Base-by-base conservation (phyloP, 2,113 vertebrate species). In the Aldabrachelys gigantea region DNA sequence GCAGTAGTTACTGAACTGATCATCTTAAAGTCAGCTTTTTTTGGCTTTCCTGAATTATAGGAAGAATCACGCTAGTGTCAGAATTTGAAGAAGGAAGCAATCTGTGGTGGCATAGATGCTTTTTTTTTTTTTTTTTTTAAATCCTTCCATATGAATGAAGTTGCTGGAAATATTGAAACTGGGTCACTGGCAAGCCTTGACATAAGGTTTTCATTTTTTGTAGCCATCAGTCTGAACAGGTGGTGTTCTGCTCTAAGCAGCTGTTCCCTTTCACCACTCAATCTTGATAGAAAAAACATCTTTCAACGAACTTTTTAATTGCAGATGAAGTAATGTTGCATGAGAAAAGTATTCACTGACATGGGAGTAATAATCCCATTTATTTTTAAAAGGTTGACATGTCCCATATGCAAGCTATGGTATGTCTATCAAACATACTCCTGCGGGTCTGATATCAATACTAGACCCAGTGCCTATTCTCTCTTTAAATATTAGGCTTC, bases 31-130 rank as follows among this genome's bases (percentile, higher is more conserved):
- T 72, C 17, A 38, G 65, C 19, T 21, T 19, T n/a, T n/a, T n/a
- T 65, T 9, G 5, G 62, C 31, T n/a, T 21, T 38, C 65, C 19
- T 72, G 65, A 38, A 38, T 38, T 38, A 38, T 10, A 38, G n/a
- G n/a, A 72, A 21, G 8, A 38, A n/a, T 27, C 4, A 0, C 10
- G 3, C n/a, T 38, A 72, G 19, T 38, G 65, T 9, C n/a, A 72
- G 9, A 38, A 3, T 38, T 17, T 72, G 9, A 72, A 72, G 19
- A 72, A 72, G n/a, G n/a, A 72, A 72, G n/a, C 38, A 38, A 19
- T 10, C 65, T n/a, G 2, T 5, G 17, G 65, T 22, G 65, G 21
- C 17, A 44, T 7, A 6, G 2, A 38, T 1, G 2, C 35, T 31
- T 8, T 35, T 69, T 13, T 6, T 19, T 21, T 21, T n/a, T n/a